Base-by-base conservation (phyloP, 2,888 invertebrate genomes). In the Acronicta leporina region DNA sequence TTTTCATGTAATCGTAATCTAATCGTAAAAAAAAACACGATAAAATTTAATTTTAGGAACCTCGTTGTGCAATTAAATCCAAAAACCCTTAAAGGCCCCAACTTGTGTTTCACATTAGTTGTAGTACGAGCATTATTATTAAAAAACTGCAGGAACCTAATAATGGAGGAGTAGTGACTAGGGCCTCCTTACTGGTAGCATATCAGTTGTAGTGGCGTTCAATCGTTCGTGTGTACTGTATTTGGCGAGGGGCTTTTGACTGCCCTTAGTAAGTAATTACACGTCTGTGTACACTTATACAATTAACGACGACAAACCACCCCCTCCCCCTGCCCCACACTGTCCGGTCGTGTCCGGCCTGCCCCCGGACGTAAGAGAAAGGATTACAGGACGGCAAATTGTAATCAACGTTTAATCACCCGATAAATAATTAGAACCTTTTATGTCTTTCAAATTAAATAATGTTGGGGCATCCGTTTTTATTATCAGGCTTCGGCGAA, bases 401-500 rank as follows among this genome's bases (percentile, higher is more conserved):
- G 42, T 47, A 67, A 67, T 49, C 38, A 67, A 46, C 16, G 53
- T 20, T 33, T 59, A 50, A 59, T 49, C 38, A 16, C 38, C 13
- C 16, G 25, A 30, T 38, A 43, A 63, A 46, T 42, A 56, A 11
- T 30, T 30, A 8, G 11, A 61, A 54, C 35, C 35, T 27, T 63
- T 53, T 33, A 46, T 33, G 11, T 44, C 9, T 25, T 43, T 49
- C 33, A 33, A 41, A 55, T n/a, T 63, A 50, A 49, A 45, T 38
- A 63, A 63, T 41, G 48, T 44, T 45, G 3, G 30, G n/a, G 13
- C 13, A 30, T 61, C 48, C 3, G 8, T 44, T 52, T 63, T 9
- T 20, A 25, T 38, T 27, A 44, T n/a, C 48, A 30, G 47, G 16
- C 5, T 16, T n/a, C 1, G 27, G n/a, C 11, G 59, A 35, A 7